Evolutionary conservation across 2,888 invertebrate genomes (phyloP).

Genomic region (Drosophila aldrichi): DNA sequence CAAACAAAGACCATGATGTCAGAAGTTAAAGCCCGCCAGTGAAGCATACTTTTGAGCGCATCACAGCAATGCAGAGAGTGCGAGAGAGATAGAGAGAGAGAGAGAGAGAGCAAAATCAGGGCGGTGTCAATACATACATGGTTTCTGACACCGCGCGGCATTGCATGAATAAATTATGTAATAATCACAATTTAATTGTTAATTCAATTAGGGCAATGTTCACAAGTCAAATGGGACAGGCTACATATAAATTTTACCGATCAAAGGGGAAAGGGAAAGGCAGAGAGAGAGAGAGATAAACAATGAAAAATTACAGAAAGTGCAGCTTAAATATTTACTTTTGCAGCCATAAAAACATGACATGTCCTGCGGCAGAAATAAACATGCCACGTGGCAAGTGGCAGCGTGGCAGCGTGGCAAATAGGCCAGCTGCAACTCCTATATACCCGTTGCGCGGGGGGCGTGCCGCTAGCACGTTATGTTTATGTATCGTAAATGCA

Average conservation of each 20-base stretch:
- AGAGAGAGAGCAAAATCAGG: neutral
- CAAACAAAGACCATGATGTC: slow-evolving; percentile 3
- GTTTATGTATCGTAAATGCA: slow-evolving; percentile 77
- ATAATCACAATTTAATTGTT: slow-evolving; percentile 70
- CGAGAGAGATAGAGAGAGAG: too few relatives aligned
- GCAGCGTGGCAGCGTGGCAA: slow-evolving; percentile 28
- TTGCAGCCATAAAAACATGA: slow-evolving; percentile 50
- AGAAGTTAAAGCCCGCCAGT: slow-evolving; percentile 14
- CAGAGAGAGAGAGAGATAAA: neutral
- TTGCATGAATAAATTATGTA: slow-evolving; percentile 64
- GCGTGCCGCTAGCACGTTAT: slow-evolving; percentile 57
- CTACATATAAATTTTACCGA: neutral
- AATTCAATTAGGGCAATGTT: slow-evolving; percentile 67
- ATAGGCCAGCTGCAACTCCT: slow-evolving; percentile 22
- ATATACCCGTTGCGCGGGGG: slow-evolving; percentile 24
- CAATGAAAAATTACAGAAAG: slow-evolving; percentile 24
- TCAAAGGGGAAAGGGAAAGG: neutral
- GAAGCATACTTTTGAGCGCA: slow-evolving; percentile 4
- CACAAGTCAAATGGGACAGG: slow-evolving; percentile 47
- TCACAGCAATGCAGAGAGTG: neutral
- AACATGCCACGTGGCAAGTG: slow-evolving; percentile 48
- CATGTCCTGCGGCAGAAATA: slow-evolving; percentile 55
- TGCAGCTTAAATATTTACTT: slow-evolving; percentile 55
- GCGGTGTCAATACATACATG: neutral
- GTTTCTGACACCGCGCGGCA: slow-evolving; percentile 39